Conservation (phyloP, 2,797 vertebrate species). For the Muraenolepis orangiensis region DNA sequence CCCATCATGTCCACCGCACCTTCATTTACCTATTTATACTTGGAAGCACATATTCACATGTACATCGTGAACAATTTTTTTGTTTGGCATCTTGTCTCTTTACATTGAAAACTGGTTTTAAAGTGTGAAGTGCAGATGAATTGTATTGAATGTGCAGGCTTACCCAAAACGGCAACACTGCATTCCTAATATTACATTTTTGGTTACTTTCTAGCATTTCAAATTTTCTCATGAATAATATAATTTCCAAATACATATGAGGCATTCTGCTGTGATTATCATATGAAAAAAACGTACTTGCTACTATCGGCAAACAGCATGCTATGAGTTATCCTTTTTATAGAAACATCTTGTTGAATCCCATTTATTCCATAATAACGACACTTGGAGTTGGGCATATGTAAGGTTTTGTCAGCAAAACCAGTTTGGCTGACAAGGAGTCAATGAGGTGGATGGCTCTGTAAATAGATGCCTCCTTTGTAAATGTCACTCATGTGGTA, state of each 20-base stretch:
- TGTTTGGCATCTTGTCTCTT: neutral
- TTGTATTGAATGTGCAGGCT: neutral
- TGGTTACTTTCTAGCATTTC: neutral
- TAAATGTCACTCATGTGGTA: neutral
- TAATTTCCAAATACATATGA: neutral
- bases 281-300: neutral
- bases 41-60: neutral
- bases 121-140: neutral
- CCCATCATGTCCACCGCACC: slow-evolving; percentile 30
- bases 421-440: neutral
- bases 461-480: neutral
- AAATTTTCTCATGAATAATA: neutral
- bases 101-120: neutral
- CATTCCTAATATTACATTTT: neutral
- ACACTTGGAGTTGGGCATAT: neutral
- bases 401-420: neutral
- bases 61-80: slow-evolving; percentile 10
- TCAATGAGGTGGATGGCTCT: neutral
- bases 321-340: neutral
- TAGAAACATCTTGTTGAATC: neutral
- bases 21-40: slow-evolving; percentile 3
- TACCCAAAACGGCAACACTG: neutral
- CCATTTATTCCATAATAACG: neutral
- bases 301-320: neutral
- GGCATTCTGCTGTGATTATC: neutral